Base-by-base conservation (phyloP, 1,140 invertebrate species). In the Archivesica marissinica region DNA sequence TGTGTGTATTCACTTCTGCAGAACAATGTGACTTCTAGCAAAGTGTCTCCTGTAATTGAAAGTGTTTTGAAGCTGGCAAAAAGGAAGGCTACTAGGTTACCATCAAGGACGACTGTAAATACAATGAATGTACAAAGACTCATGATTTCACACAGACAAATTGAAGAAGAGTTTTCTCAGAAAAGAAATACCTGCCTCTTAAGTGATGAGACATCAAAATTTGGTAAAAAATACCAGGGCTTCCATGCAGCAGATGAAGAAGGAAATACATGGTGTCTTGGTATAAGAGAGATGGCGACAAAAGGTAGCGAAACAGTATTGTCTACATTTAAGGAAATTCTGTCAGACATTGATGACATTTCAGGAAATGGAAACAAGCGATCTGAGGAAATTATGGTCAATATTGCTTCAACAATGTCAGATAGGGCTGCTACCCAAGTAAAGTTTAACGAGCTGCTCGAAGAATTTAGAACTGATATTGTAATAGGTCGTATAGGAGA, bases 161-260 rank as follows among this genome's bases (percentile, higher is more conserved):
- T 82, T 54, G 64, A 44, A 39, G 79, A 54, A 33, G 66, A 72
- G 25, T 44, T 82, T 72, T 30, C 79, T 28, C 23, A 20, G 20
- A 52, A 82, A 56, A 72, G 39, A 39, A 72, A 82, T 41, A 82
- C 79, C 20, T 82, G 79, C 59, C 66, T 82, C 54, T 47, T 54
- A n/a, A 72, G 64, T 82, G 79, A 82, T 41, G 64, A 82, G 35
- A 72, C 79, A 52, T 72, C 64, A 23, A 72, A 72, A 15, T 82
- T 82, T 44, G 79, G 79, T 33, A 15, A 82, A 38, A 82, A 82
- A 72, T 72, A 72, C 41, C 47, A 82, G 44, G 79, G 79, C 20
- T 72, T 82, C 33, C 79, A 82, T 82, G 79, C 79, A n/a, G 64
- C 41, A 52, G 79, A 82, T 72, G 64, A 82, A 13, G 17, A 28